A percentile compares a stretch with the other conserved stretches of the same genome.
These are phyloP conservation scores for Lampropteryx suffumata DNA, from an alignment of 2,888 invertebrate genomes.

Conservation along the genomic window DNA sequence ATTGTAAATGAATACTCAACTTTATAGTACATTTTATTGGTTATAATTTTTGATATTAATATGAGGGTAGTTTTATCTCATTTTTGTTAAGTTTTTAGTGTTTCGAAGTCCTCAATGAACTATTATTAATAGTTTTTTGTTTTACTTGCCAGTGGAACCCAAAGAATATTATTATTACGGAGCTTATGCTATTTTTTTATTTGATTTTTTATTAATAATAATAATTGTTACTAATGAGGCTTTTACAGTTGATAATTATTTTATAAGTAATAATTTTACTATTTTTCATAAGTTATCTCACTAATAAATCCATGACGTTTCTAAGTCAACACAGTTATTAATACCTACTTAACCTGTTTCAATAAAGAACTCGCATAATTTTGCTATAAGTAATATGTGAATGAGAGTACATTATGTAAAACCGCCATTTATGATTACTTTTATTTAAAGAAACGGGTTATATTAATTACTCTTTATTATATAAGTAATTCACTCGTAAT, in stretches of 20 bases:
- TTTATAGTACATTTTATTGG: constrained; percentile 8
- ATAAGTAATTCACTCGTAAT: no score
- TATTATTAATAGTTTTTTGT: constrained; percentile 53
- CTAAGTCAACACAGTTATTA: no score
- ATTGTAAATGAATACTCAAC: constrained; percentile 42
- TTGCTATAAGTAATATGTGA: no score
- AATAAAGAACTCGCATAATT: no score
- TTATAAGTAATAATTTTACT: neutral
- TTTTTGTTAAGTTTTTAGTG: constrained; percentile 54
- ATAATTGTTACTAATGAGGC: constrained; percentile 5
- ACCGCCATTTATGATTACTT: no score
- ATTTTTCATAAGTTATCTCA: neutral
- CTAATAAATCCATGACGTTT: neutral
- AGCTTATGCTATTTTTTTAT: constrained; percentile 43
- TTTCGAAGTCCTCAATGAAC: no score
- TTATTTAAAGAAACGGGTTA: no score
- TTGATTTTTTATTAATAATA: neutral
- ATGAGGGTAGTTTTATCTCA: constrained; percentile 52
- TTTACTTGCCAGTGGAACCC: constrained; percentile 69
- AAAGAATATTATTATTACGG: constrained; percentile 61
- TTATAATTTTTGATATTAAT: constrained; percentile 58
- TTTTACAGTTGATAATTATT: neutral
- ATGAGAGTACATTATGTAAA: no score
- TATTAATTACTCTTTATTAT: neutral
- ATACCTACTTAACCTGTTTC: no score